Base-by-base conservation (phyloP, 2,797 vertebrate genomes). In the Buphagus erythrorhynchus region DNA sequence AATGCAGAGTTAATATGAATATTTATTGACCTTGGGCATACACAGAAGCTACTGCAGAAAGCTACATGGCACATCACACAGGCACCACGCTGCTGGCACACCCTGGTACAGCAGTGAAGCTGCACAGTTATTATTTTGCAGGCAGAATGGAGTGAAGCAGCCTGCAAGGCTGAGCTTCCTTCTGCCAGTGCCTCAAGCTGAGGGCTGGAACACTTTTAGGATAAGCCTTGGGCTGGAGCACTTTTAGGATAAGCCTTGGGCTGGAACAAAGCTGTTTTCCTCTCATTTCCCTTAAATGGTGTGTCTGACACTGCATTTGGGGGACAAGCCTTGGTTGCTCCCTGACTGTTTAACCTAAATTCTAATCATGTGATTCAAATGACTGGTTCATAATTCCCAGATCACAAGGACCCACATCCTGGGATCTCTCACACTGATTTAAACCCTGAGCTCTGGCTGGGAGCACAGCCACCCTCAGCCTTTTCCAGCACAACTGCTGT, bases 281-380 rank as follows among this genome's bases (percentile, higher is more conserved):
- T 94, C 48, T 79, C 45, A 76, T 68, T 89, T 82, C 71, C 93
- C 92, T 89, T 89, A 71, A 71, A 89, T 74, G 83, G 83, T 51
- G n/a, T 43, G 55, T 65, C 77, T 92, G 93, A 61, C 86, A 31
- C 67, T 73, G 57, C 21, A 22, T 35, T 69, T 67, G 74, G 80
- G 80, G 61, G n/a, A 40, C 45, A 15, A 65, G 77, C 74, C 57
- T 80, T 36, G 59, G 49, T 90, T 59, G 29, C 43, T 93, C 69
- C 69, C 86, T 24, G 62, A 15, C 46, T 93, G 65, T 74, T 96
- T 71, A 91, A 91, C 73, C 83, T 67, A 10, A 80, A 26, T 67
- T 35, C 61, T 77, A 40, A 87, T n/a, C 12, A 0, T 65, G n/a
- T n/a, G 86, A 65, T 65, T 74, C 3, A 77, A 95, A 49, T 16